Base-by-base conservation (phyloP, 2,797 vertebrate genomes). In the Pelobates cultripes region DNA sequence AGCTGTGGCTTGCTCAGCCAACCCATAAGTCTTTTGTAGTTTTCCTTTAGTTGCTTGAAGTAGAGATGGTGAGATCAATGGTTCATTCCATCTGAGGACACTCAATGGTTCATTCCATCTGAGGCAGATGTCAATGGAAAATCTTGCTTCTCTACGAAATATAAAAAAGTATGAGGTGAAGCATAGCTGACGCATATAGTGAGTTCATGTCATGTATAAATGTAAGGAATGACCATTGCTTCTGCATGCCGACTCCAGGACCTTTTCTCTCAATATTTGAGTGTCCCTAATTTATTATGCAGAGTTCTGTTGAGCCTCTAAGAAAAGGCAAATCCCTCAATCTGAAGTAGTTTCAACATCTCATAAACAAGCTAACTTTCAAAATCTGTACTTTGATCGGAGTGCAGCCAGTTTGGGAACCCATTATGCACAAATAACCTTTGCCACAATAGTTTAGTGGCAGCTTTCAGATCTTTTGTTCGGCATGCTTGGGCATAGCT, bases 371-470 rank as follows among this genome's bases (percentile, higher is more conserved):
- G 28, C 28, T 28, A 28, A 28, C 28, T 69, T 15, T 69, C 5
- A 13, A 42, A 69, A 69, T 69, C 66, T 43, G 40, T 2, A 10
- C 40, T 41, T 14, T 69, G 40, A 43, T 64, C 73, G 43, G 55
- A 75, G n/a, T 75, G 42, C 14, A 63, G 42, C 4, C 10, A 28
- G 15, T 6, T 40, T 3, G 44, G 63, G 10, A 76, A 47, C 17
- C 61, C 44, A 67, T 76, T 51, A 3, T 66, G 60, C 9, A 51
- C 12, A 28, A 67, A 76, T 3, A 45, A 76, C 28, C 51, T 67
- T 13, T 76, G 14, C 74, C 61, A 76, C 4, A 76, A 14, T n/a
- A 67, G 4, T 47, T 41, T 7, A 15, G 28, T 28, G 28, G 28
- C 28, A 28, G 28, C 14, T 9, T 40, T 2, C 43, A 66, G n/a